Conservation (phyloP, 2,797 vertebrate genomes). For the Pseudocheirus occidentalis region DNA sequence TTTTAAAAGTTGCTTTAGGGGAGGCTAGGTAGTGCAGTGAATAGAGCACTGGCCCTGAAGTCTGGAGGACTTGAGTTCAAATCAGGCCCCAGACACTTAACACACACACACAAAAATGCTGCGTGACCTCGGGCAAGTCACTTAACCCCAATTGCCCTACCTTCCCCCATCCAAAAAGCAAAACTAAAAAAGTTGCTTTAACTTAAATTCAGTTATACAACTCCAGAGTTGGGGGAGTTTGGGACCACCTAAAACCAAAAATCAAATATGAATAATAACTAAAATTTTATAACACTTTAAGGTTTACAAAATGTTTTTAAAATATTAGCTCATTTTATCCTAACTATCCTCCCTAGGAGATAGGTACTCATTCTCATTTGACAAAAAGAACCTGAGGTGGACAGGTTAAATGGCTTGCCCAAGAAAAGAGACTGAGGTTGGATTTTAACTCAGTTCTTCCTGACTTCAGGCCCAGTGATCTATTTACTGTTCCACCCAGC, state of each 20-base stretch:
- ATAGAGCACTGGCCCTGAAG: no score
- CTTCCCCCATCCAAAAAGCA: no score
- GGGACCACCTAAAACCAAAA: conserved; percentile 5
- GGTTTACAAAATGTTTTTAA: not conserved
- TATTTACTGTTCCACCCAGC: not conserved
- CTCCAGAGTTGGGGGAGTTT: conserved; percentile 7
- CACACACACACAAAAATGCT: no score
- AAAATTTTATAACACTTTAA: not conserved
- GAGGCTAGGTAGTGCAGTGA: no score
- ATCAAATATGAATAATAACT: not conserved
- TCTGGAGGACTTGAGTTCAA: no score
- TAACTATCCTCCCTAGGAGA: no score
- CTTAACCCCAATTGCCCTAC: no score
- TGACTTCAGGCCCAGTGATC: not conserved
- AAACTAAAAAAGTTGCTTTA: not conserved
- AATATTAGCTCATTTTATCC: not conserved
- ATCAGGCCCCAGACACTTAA: no score
- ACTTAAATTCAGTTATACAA: not conserved
- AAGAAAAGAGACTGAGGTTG: not conserved
- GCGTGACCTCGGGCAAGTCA: no score
- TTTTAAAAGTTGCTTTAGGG: not conserved
- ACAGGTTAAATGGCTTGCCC: not conserved
- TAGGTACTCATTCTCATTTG: not conserved
- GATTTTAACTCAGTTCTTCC: not conserved
- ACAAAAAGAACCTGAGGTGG: not conserved